Conservation (phyloP, 2,113 vertebrate species). For the Hylia prasina region DNA sequence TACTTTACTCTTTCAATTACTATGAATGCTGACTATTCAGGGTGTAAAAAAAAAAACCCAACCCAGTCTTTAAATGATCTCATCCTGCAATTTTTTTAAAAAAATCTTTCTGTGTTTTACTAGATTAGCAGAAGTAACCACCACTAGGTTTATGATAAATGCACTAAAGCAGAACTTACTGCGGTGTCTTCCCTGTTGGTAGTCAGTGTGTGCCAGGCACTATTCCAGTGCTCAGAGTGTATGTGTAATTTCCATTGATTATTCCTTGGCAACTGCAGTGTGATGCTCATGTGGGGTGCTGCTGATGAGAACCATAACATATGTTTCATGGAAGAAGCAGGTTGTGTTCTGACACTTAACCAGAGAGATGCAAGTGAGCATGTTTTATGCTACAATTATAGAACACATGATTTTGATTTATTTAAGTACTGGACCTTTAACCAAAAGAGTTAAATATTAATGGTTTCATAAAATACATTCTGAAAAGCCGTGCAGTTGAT, state of each 20-base stretch:
- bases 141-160: not conserved
- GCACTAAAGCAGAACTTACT: not conserved
- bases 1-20: not conserved
- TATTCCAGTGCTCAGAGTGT: not conserved
- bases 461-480: not conserved
- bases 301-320: conserved; percentile 1
- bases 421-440: not conserved
- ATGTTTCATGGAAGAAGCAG: not conserved
- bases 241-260: conserved; percentile 13
- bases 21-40: not conserved
- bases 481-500: not conserved
- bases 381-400: not conserved
- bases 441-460: not conserved
- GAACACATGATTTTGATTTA: not conserved
- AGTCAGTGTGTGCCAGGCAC: not conserved
- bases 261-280: not conserved
- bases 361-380: not conserved
- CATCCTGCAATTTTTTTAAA: not conserved
- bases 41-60: not conserved
- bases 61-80: not conserved
- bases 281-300: not conserved
- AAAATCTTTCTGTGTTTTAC: not conserved
- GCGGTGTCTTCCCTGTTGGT: not conserved
- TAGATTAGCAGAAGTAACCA: not conserved
- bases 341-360: conserved; percentile 12